Base-by-base conservation (phyloP, 2,797 vertebrate species). In the Aeoliscus strigatus region DNA sequence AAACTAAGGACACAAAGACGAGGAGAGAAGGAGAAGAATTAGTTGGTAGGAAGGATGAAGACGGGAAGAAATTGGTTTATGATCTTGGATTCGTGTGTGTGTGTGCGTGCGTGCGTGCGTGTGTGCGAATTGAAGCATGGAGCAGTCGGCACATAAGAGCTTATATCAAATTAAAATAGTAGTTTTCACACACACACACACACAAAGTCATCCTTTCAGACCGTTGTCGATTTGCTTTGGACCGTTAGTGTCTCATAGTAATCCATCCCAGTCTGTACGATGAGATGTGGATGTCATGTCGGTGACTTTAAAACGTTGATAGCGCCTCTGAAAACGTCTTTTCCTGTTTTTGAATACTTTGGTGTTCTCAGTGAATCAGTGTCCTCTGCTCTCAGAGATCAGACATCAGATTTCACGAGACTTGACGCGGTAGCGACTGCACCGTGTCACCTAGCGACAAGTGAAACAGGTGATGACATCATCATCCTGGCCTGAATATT, bases 31-130 rank as follows among this genome's bases (percentile, higher is more conserved):
- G 57, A 60, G 62, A 79, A 77, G 77, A 60, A 76, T 73, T 80
- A 61, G 59, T 70, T 30, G 54, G 75, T 28, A 51, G 56, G 45
- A 66, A 55, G 60, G 69, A 61, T 66, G 60, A 73, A 73, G 66
- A 81, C 66, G 68, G 41, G 51, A 55, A 77, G 72, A 80, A 79
- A 77, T 76, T 75, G 70, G 59, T 79, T 81, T 81, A 77, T 79
- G 80, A 81, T 83, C 77, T 75, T 49, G 52, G 72, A 66, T 82
- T 73, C 71, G 60, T 51, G 60, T 63, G 45, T 42, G 66, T 51
- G 37, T 25, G 65, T 61, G 44, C 51, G 51, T 18, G n/a, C 71
- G 60, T 51, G 60, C 63, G 45, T 42, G 66, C 48, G 37, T 25
- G 65, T 61, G 44, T 51, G 51, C 18, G n/a, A n/a, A n/a, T n/a